Evolutionary conservation across 2,797 vertebrate genomes (phyloP), one percentile per base, ranked within the genome.

Genomic region (Neosalanx taihuensis): DNA sequence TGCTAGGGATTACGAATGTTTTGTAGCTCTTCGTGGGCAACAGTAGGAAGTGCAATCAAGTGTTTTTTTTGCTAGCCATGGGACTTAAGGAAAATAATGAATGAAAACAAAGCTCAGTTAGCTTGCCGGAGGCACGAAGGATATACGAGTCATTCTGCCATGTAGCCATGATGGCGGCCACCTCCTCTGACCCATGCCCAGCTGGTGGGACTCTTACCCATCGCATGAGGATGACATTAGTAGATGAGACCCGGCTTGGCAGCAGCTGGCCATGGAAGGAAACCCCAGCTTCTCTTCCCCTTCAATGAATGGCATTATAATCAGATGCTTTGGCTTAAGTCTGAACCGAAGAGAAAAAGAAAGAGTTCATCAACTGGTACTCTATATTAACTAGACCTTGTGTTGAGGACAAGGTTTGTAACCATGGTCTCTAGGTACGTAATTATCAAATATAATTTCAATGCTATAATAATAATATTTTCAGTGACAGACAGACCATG

Each of bases 111-210:
- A 72, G 66, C 26, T 67, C 33, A 53, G 72, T 77, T 63, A 12
- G 3, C 33, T 76, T 3, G 58, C 66, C 56, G 66, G 72, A 78
- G 74, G 74, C 78, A 80, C 20, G 75, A 83, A 82, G 64, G 77
- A 35, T 72, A 67, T 73, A 29, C 64, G 51, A 41, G 64, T 81
- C 53, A 23, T 76, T 83, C 77, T 64, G 68, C 69, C 69, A 53
- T 77, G 75, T 74, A 75, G 49, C 74, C 66, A 58, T 6, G 63
- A 72, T 85, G 71, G 76, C 46, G 63, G 79, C 87, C 88, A 90
- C 89, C 88, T 90, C 88, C 86, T 87, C 81, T 81, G 83, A 26
- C 76, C 79, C 81, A 79, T 78, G 79, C 76, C 86, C 83, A 89
- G 88, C 87, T 91, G 81, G 75, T 80, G 61, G 51, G 53, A 76